Percentiles rank a stretch among this genome's conserved stretches.
Evolutionary conservation across 2,113 vertebrate species (phyloP).

Genomic region (Cottus gobio): DNA sequence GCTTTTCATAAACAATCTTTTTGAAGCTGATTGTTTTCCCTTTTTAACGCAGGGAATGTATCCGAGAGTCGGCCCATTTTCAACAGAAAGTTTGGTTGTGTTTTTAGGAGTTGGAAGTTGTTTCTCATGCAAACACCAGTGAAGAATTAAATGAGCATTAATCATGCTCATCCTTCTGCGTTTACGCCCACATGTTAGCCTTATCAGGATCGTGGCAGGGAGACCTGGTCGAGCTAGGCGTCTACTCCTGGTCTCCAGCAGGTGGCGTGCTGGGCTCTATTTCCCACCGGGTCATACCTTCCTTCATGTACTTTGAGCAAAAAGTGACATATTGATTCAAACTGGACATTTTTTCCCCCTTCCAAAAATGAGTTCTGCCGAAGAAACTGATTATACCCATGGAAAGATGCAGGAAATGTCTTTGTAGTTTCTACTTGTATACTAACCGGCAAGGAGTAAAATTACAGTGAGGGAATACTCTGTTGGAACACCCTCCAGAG

Average conservation of each 20-base stretch:
- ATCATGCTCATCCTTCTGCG: conserved; percentile 10
- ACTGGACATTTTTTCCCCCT: not conserved
- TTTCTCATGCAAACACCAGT: not conserved
- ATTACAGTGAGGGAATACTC: not conserved
- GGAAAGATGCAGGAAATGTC: not conserved
- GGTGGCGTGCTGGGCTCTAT: conserved; percentile 34
- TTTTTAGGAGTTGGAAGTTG: not conserved
- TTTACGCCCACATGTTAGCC: not conserved
- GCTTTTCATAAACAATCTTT: not conserved
- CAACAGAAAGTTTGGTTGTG: not conserved
- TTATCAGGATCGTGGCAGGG: conserved; percentile 13
- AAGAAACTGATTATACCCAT: not conserved
- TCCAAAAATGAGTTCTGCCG: not conserved
- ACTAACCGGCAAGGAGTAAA: not conserved
- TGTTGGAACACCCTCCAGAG: not conserved
- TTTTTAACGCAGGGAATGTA: not conserved
- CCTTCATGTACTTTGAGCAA: not conserved
- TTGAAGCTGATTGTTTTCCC: not conserved
- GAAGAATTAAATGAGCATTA: not conserved
- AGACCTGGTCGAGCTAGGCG: not conserved
- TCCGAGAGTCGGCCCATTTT: not conserved
- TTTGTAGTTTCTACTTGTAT: not conserved
- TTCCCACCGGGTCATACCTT: not conserved
- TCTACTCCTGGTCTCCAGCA: conserved; percentile 46
- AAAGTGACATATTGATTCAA: conserved; percentile 5